A percentile compares a stretch with the other conserved stretches of the same genome.
Evolutionary conservation across 2,888 invertebrate genomes (phyloP).

Genomic region (Eudemis profundana): DNA sequence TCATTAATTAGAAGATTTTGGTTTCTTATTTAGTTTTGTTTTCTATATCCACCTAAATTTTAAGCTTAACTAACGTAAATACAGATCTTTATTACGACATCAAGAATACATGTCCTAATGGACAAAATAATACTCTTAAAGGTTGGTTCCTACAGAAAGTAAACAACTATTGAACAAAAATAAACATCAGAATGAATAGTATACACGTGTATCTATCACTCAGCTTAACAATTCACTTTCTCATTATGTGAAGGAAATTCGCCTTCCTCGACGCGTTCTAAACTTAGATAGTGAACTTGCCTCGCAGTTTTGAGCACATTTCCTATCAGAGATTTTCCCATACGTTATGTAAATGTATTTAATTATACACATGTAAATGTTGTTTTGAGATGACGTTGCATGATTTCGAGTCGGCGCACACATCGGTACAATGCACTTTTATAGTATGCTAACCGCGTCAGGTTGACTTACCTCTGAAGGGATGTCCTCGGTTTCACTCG

Average conservation of each 20-base stretch:
- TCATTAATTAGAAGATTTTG: too few species aligned
- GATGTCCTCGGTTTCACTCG: slow-evolving; percentile 48
- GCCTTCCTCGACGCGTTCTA: neutral
- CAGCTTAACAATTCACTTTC: slow-evolving; percentile 10
- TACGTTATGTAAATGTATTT: slow-evolving; percentile 38
- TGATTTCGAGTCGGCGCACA: slow-evolving; percentile 49
- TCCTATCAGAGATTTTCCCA: slow-evolving; percentile 37
- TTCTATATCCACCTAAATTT: too few species aligned
- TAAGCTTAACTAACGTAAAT: too few species aligned
- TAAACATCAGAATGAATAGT: neutral
- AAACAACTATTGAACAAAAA: neutral
- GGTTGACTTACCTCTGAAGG: slow-evolving; percentile 60
- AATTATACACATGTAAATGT: slow-evolving; percentile 45
- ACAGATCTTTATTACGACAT: neutral
- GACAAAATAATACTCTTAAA: too few species aligned
- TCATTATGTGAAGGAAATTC: slow-evolving; percentile 30
- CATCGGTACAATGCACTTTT: slow-evolving; percentile 77
- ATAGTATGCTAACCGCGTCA: slow-evolving; percentile 73
- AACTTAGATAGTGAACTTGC: slow-evolving; percentile 8
- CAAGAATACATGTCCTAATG: too few species aligned
- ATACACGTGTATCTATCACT: neutral
- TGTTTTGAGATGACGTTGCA: slow-evolving; percentile 62
- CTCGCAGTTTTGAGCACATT: slow-evolving; percentile 23
- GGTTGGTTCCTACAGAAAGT: too few species aligned
- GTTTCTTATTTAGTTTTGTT: too few species aligned